Evolutionary conservation across 2,113 vertebrate genomes (phyloP).

Genomic region (Anser cygnoides): DNA sequence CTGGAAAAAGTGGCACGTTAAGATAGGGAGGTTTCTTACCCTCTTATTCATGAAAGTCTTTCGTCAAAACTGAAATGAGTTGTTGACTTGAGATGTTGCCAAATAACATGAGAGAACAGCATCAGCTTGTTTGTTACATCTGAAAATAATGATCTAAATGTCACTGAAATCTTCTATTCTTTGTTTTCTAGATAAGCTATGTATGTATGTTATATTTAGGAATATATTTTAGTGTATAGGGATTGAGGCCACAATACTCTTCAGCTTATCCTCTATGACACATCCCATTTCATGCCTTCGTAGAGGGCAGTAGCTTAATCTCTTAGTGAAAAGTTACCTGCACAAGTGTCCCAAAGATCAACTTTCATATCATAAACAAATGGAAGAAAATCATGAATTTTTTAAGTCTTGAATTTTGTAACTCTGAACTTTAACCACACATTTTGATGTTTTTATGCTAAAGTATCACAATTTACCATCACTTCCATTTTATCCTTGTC

Average conservation of each 20-base stretch:
- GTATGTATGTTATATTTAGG: background rate
- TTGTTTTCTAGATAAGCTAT: background rate
- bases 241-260: background rate
- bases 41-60: background rate
- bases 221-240: background rate
- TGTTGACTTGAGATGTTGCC: background rate
- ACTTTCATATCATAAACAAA: background rate
- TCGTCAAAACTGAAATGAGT: background rate
- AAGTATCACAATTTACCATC: background rate
- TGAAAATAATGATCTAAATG: no score
- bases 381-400: background rate
- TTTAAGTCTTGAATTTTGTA: background rate
- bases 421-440: background rate
- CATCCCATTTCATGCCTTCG: background rate
- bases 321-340: background rate
- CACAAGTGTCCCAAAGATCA: background rate
- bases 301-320: background rate
- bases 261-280: background rate
- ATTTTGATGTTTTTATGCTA: background rate
- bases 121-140: background rate
- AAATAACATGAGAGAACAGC: background rate
- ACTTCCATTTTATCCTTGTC: background rate
- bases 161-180: background rate
- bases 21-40: background rate
- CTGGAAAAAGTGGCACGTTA: background rate